phyloP scores from a whole-genome alignment of 92 coral and sea anemone genomes.

The Umimayanthus chanpuru region DNA sequence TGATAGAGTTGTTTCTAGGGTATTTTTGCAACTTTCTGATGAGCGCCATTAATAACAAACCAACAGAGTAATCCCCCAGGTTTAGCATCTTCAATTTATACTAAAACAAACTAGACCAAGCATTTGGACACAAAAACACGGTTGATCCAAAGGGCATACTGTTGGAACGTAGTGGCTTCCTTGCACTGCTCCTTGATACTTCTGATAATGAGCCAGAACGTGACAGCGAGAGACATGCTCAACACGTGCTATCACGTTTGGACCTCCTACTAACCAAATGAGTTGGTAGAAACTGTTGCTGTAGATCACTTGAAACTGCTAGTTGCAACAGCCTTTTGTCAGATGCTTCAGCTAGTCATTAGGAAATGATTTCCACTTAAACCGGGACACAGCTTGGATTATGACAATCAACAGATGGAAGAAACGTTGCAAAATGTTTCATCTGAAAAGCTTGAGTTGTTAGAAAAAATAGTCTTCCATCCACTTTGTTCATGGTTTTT shows the following conservation, averaged over 20 bases:
- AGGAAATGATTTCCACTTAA: background rate
- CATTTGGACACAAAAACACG: slow-evolving; percentile 44
- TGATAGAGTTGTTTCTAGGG: no score
- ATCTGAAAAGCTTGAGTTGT: background rate
- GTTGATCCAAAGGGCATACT: background rate
- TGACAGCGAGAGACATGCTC: slow-evolving; percentile 17
- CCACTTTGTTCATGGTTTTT: slow-evolving; percentile 35
- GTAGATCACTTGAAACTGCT: background rate
- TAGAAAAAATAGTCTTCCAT: background rate
- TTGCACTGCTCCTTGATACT: slow-evolving; percentile 8
- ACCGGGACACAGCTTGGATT: background rate
- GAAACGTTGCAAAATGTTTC: background rate
- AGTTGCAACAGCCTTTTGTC: slow-evolving; percentile 41
- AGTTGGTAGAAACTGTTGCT: background rate
- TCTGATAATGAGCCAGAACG: background rate
- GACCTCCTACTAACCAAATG: background rate
- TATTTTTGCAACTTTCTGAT: no score
- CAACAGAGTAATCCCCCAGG: no score
- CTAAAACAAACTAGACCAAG: slow-evolving; percentile 46
- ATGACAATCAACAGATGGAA: background rate
- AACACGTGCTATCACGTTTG: slow-evolving; percentile 20
- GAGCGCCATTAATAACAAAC: no score
- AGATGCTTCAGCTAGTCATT: slow-evolving; percentile 46
- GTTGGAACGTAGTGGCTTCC: slow-evolving; percentile 13
- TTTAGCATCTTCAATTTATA: no score